phyloP scores from a whole-genome alignment of 2,888 invertebrate species.

The Chrysolina oricalcia region DNA sequence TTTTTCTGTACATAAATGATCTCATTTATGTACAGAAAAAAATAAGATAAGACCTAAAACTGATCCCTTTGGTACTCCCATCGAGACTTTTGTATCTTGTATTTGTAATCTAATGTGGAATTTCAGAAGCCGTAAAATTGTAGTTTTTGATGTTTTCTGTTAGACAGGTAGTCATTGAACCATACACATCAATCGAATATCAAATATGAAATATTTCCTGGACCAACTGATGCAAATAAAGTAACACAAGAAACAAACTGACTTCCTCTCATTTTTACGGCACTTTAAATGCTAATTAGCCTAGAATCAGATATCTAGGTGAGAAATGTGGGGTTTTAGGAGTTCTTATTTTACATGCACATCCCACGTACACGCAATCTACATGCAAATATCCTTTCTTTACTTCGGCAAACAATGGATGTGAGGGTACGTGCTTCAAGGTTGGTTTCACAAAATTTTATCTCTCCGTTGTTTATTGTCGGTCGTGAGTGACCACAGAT shows the following conservation, averaged over 20 bases:
- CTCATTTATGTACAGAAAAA: no score
- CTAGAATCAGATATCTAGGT: constrained; percentile 49
- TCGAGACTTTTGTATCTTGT: no score
- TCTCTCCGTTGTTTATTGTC: not conserved
- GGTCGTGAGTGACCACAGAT: constrained; percentile 10
- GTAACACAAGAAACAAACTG: not conserved
- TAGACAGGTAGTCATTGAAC: no score
- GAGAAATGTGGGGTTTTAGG: constrained; percentile 37
- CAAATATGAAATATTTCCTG: not conserved
- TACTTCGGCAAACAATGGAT: constrained; percentile 43
- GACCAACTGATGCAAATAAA: constrained; percentile 1
- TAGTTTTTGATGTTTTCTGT: no score
- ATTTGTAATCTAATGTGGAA: no score
- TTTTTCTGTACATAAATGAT: no score
- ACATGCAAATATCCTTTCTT: constrained; percentile 51
- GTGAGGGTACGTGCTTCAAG: constrained; percentile 37
- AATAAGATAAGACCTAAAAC: no score
- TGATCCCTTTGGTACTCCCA: no score
- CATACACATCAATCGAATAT: no score
- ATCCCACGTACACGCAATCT: constrained; percentile 47
- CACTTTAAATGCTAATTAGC: constrained; percentile 51
- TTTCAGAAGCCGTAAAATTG: no score
- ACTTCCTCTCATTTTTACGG: constrained; percentile 14
- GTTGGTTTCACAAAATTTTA: constrained; percentile 25
- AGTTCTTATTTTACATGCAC: constrained; percentile 48